These are phyloP conservation scores for Tetranychus piercei DNA, from an alignment of 2,888 invertebrate genomes.

Conservation along the genomic window DNA sequence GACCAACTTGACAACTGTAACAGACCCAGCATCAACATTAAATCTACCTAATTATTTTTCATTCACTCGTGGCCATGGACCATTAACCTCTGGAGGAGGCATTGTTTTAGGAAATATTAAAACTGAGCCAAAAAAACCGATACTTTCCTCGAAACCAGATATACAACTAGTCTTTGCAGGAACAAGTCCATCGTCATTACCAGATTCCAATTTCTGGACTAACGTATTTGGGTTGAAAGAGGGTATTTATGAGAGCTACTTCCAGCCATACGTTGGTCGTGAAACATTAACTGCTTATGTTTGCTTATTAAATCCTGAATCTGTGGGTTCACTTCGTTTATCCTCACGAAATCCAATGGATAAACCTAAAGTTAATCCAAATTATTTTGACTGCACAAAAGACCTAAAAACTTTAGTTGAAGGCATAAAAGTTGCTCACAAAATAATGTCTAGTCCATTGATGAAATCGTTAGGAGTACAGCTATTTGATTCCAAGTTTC, in stretches of 20 bases:
- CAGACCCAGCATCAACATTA: not conserved
- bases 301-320: not conserved
- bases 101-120: not conserved
- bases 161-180: not conserved
- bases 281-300: not conserved
- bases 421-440: not conserved
- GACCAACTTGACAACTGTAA: not conserved
- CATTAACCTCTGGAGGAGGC: not conserved
- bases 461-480: not conserved
- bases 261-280: not conserved
- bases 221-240: not conserved
- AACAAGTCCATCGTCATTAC: not conserved
- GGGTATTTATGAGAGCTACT: not conserved
- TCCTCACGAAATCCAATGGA: not conserved
- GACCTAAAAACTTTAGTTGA: not conserved
- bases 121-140: not conserved
- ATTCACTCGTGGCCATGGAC: not conserved
- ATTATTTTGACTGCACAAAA: not conserved
- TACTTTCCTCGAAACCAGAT: not conserved
- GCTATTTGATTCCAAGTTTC: not conserved
- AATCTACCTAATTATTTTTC: not conserved
- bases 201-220: not conserved
- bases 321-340: not conserved
- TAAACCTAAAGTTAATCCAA: not conserved
- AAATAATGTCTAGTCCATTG: not conserved